These are phyloP conservation scores for Cynopterus sphinx DNA, from an alignment of 2,797 vertebrate species.

Conservation along the genomic window DNA sequence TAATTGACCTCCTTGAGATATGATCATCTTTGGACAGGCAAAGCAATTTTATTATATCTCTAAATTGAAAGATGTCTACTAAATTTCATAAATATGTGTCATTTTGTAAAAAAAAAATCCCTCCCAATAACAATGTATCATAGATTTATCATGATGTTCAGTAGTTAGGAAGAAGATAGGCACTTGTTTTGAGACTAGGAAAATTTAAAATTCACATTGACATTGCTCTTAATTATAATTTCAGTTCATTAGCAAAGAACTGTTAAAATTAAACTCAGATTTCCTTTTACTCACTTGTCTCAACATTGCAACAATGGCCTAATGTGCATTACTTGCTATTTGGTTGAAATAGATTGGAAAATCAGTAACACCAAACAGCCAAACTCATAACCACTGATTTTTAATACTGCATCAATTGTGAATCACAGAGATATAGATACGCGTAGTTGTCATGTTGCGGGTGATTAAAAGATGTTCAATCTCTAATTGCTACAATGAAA, in stretches of 20 bases:
- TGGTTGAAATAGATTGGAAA: slow-evolving; percentile 59
- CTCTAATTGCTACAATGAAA: slow-evolving; percentile 79
- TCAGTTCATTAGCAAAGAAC: neutral
- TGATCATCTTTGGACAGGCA: slow-evolving; percentile 13
- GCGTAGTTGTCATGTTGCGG: slow-evolving; percentile 80
- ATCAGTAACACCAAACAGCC: slow-evolving; percentile 74
- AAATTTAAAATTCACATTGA: neutral
- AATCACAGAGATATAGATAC: slow-evolving; percentile 76
- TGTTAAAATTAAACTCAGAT: slow-evolving; percentile 58
- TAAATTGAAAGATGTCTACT: neutral
- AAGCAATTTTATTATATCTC: neutral
- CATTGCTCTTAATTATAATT: neutral
- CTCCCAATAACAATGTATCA: neutral
- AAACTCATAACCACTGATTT: slow-evolving; percentile 77
- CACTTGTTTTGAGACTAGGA: neutral
- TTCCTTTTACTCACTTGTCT: slow-evolving; percentile 67
- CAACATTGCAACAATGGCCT: slow-evolving; percentile 50
- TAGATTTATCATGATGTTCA: neutral
- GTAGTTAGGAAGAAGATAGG: neutral
- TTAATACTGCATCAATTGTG: slow-evolving; percentile 77
- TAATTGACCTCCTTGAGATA: neutral
- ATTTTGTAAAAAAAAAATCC: neutral
- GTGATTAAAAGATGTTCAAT: slow-evolving; percentile 81
- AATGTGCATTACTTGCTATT: slow-evolving; percentile 66
- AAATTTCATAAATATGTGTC: neutral